Evolutionary conservation across 1,140 invertebrate species (phyloP).

Genomic region (Drosophila melanica): DNA sequence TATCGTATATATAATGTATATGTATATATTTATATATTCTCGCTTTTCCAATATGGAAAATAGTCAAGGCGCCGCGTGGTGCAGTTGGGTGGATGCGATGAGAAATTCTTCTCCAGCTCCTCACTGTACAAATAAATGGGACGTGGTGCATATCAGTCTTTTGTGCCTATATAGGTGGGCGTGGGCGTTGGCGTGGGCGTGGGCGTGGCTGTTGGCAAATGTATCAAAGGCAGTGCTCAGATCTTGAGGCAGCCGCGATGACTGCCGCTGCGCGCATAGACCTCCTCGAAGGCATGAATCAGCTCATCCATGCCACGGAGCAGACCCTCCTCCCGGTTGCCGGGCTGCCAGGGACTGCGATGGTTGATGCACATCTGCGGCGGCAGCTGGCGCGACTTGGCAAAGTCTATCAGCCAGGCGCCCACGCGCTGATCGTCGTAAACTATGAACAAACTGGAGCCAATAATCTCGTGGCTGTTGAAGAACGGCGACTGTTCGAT

Average conservation of each 20-base stretch:
- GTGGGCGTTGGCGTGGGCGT: neutral
- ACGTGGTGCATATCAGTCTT: conserved; percentile 63
- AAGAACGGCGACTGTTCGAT: conserved; percentile 96
- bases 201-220: conserved; percentile 28
- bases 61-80: conserved; percentile 27
- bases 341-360: conserved; percentile 91
- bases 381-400: conserved; percentile 93
- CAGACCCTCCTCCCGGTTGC: conserved; percentile 98
- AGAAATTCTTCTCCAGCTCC: conserved; percentile 5
- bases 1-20: conserved; percentile 5
- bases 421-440: conserved; percentile 94
- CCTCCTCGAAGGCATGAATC: conserved; percentile 84
- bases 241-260: conserved; percentile 77
- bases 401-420: conserved; percentile 98
- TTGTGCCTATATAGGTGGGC: conserved; percentile 20
- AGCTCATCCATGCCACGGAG: conserved; percentile 95
- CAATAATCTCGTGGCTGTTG: conserved; percentile 95
- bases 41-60: conserved; percentile 77
- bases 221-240: conserved; percentile 29
- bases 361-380: conserved; percentile 90
- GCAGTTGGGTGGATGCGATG: conserved; percentile 18
- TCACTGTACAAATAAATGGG: conserved; percentile 8
- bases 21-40: conserved; percentile 6
- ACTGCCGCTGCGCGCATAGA: conserved; percentile 65
- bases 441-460: conserved; percentile 96